Evolutionary conservation across 2,888 invertebrate genomes (phyloP), one percentile per base, ranked within the genome.

Genomic region (Crocallis elinguaria): DNA sequence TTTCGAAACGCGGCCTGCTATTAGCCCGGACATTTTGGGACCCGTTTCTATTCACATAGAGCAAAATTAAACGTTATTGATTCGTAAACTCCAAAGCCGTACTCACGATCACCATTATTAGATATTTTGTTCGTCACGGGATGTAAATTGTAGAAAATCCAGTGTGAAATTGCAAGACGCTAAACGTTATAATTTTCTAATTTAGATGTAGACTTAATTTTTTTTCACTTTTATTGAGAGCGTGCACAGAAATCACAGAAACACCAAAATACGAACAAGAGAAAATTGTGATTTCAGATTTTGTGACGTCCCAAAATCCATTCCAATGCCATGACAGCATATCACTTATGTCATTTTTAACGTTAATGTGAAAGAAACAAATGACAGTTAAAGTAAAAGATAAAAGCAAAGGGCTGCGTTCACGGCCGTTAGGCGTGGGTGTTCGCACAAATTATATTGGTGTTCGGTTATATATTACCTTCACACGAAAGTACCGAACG

Each of bases 1-100:
- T 69, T 89, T 91, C 64, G 80, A 76, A 60, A 91, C 87, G 53
- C 89, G 86, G 64, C 89, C 88, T 63, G 82, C 76, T 62, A 86
- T 75, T 63, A 88, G 77, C 61, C 84, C 84, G 58, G 89, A 87
- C 90, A 90, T 90, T 74, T 73, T 79, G 57, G 60, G 61, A 49
- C 65, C 60, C 59, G 54, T 13, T 66, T 63, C 38, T 60, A 63
- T 62, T 65, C 67, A 54, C 69, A 66, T 61, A 60, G 60, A 64
- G 43, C 54, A 50, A 61, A 61, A 53, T 63, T 35, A 55, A 65
- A 69, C 55, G 64, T 66, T 64, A 80, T 77, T 74, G 77, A 82
- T 77, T 77, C 57, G 54, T 56, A 69, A 75, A 75, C 68, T 69
- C 62, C 63, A 67, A 74, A 78, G 66, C 72, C 68, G 73, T 78